phyloP scores from a whole-genome alignment of 2,888 invertebrate genomes.

The Phlogophora meticulosa region DNA sequence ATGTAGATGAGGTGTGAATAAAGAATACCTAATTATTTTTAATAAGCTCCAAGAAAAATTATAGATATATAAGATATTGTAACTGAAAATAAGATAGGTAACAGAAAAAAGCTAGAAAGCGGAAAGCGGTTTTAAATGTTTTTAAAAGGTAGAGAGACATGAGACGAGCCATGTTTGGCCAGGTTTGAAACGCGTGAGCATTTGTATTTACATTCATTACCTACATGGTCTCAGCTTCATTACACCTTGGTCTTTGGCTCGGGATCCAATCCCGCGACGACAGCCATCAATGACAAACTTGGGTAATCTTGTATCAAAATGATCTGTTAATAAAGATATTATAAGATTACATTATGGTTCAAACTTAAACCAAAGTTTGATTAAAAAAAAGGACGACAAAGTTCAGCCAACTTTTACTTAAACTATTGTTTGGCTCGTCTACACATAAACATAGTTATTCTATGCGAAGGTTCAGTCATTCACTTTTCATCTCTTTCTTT shows the following conservation, averaged over 20 bases:
- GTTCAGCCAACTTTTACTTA: not conserved
- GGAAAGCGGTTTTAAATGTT: too few relatives aligned
- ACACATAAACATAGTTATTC: conserved; percentile 60
- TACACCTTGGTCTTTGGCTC: too few relatives aligned
- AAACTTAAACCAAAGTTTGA: not conserved
- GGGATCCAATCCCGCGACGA: too few relatives aligned
- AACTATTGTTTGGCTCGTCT: conserved; percentile 41
- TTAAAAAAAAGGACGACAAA: not conserved
- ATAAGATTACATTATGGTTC: not conserved
- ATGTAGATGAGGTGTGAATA: conserved; percentile 13
- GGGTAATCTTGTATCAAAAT: not conserved
- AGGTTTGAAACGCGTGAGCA: too few relatives aligned
- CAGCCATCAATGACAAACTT: not conserved
- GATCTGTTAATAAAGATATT: not conserved
- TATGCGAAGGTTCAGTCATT: conserved; percentile 77
- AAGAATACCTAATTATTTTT: not conserved
- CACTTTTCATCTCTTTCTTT: conserved; percentile 84
- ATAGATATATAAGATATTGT: too few relatives aligned
- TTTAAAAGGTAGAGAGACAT: too few relatives aligned
- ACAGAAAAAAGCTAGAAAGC: too few relatives aligned
- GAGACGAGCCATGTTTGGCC: too few relatives aligned
- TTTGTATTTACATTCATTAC: too few relatives aligned
- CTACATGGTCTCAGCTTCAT: too few relatives aligned
- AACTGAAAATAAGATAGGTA: not conserved
- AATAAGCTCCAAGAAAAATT: too few relatives aligned